Conservation (phyloP, 2,113 vertebrate genomes). For the Natator depressus region DNA sequence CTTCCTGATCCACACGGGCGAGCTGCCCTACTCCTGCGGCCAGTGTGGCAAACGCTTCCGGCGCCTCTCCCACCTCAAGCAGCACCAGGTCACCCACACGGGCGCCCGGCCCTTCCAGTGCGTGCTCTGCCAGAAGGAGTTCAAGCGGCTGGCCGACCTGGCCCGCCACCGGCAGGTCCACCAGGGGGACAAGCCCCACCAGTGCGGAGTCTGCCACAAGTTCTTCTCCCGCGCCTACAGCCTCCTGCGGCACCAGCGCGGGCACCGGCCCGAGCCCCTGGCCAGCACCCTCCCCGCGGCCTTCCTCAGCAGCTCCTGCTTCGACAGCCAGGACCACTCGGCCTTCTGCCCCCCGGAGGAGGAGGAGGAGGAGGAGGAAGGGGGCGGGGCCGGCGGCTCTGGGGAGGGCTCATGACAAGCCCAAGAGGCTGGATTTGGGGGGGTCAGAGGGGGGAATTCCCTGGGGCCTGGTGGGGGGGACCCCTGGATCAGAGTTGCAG, state of each 20-base stretch:
- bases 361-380: conserved; percentile 38
- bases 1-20: conserved; percentile 30
- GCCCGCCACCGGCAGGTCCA: conserved; percentile 70
- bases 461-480: neutral
- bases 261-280: conserved; percentile 51
- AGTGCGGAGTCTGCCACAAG: conserved; percentile 64
- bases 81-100: conserved; percentile 65
- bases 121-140: conserved; percentile 67
- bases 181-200: conserved; percentile 57
- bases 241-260: conserved; percentile 69
- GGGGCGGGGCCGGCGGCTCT: neutral
- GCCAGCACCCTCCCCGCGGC: neutral
- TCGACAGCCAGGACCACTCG: conserved; percentile 72
- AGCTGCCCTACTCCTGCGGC: conserved; percentile 67
- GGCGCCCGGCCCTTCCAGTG: conserved; percentile 73
- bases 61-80: conserved; percentile 64
- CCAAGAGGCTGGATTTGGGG: neutral
- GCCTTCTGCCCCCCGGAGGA: conserved; percentile 65
- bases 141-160: conserved; percentile 66
- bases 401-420: neutral
- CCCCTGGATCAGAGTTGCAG: neutral
- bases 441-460: neutral
- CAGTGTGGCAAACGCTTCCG: conserved; percentile 72
- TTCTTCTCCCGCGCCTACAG: conserved; percentile 72
- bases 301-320: conserved; percentile 71